These are phyloP conservation scores for Drosophila seguyi DNA, from an alignment of 1,140 invertebrate genomes.

Conservation along the genomic window DNA sequence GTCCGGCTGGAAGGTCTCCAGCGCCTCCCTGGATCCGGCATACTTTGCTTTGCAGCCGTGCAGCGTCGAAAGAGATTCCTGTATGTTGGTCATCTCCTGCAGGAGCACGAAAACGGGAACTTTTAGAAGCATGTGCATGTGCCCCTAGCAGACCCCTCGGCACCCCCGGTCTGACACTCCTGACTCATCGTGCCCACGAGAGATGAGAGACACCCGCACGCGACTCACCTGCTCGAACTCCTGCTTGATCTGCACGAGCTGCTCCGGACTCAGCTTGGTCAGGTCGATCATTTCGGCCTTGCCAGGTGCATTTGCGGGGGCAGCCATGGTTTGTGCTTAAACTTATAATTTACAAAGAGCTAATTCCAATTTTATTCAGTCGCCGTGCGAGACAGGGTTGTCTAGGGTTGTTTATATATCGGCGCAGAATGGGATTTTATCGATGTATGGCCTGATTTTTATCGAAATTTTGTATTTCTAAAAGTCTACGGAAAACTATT, in stretches of 20 bases:
- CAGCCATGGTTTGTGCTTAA: slow-evolving; percentile 69
- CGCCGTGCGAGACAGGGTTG: too few species aligned
- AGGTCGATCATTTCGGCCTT: slow-evolving; percentile 91
- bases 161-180: not conserved
- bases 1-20: slow-evolving; percentile 91
- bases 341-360: slow-evolving; percentile 56
- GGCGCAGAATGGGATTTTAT: too few species aligned
- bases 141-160: slow-evolving; percentile 2
- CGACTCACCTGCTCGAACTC: slow-evolving; percentile 92
- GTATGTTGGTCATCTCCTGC: slow-evolving; percentile 93
- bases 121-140: slow-evolving; percentile 56
- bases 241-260: slow-evolving; percentile 92
- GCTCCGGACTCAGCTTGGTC: slow-evolving; percentile 91
- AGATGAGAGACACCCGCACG: slow-evolving; percentile 44
- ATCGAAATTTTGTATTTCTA: too few species aligned
- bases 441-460: too few species aligned
- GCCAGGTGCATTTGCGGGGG: slow-evolving; percentile 53
- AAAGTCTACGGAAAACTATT: too few species aligned
- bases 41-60: slow-evolving; percentile 96
- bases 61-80: slow-evolving; percentile 94
- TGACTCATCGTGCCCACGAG: slow-evolving; percentile 35
- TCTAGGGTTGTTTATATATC: too few species aligned
- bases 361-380: slow-evolving; percentile 60
- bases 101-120: slow-evolving; percentile 5
- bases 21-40: slow-evolving; percentile 93